Evolutionary conservation across 2,888 invertebrate genomes (phyloP).

Genomic region (Merodon equestris): DNA sequence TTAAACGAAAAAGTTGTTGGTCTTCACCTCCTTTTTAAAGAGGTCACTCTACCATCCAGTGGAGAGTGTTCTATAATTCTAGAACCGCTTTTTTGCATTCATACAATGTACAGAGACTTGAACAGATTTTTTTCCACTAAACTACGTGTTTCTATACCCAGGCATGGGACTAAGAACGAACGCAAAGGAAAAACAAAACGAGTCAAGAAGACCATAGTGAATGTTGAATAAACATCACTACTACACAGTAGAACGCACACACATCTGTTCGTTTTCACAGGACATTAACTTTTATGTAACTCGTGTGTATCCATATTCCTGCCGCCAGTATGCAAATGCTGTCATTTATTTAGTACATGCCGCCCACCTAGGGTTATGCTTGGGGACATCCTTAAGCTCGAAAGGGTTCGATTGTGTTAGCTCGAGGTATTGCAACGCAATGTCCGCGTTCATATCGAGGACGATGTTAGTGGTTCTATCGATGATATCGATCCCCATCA

Average conservation of each 20-base stretch:
- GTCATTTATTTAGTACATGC: constrained; percentile 56
- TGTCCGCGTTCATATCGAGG: too few species aligned
- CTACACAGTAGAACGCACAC: constrained; percentile 40
- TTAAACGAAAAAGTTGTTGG: constrained; percentile 32
- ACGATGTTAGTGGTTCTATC: background rate
- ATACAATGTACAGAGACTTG: constrained; percentile 21
- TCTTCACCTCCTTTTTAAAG: background rate
- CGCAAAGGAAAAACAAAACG: constrained; percentile 20
- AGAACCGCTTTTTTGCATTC: constrained; percentile 36
- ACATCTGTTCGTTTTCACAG: constrained; percentile 54
- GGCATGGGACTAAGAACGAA: too few species aligned
- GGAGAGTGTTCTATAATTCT: background rate
- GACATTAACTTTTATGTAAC: constrained; percentile 63
- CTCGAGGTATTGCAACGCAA: constrained; percentile 41
- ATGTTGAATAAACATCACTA: constrained; percentile 55
- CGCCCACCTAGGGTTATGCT: constrained; percentile 22
- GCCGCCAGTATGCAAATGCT: constrained; percentile 57
- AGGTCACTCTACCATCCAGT: background rate
- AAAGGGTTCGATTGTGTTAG: constrained; percentile 47
- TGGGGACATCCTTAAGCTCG: constrained; percentile 55
- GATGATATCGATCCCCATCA: too few species aligned
- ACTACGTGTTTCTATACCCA: constrained; percentile 14
- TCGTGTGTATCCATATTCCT: constrained; percentile 57
- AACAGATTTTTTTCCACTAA: constrained; percentile 11
- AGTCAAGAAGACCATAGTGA: constrained; percentile 14